phyloP scores from a whole-genome alignment of 2,888 invertebrate genomes.

The Thymelicus lineola region DNA sequence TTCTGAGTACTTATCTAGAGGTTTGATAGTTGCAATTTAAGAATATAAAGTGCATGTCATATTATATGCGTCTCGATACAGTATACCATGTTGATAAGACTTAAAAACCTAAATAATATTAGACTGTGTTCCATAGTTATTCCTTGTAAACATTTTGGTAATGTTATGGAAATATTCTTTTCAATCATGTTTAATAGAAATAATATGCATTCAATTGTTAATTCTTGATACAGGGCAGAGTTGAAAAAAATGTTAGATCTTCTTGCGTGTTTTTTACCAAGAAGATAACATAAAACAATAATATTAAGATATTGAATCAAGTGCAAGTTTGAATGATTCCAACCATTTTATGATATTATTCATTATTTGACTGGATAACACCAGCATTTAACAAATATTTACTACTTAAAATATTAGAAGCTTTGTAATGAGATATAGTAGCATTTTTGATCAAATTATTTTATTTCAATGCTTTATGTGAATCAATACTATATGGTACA shows the following conservation, averaged over 20 bases:
- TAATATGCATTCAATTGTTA: constrained; percentile 10
- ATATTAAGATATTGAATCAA: constrained; percentile 50
- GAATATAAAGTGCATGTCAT: constrained; percentile 10
- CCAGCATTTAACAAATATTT: constrained; percentile 81
- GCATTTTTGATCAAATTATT: constrained; percentile 81
- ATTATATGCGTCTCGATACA: constrained; percentile 15
- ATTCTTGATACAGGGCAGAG: constrained; percentile 23
- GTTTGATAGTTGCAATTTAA: constrained; percentile 31
- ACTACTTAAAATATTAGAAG: constrained; percentile 79
- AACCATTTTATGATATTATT: constrained; percentile 50
- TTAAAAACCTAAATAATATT: constrained; percentile 22
- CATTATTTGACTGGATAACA: constrained; percentile 69
- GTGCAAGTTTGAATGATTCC: constrained; percentile 75
- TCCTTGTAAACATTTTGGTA: constrained; percentile 19
- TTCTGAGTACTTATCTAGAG: constrained; percentile 24
- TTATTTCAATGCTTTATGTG: constrained; percentile 78
- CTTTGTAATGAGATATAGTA: constrained; percentile 79
- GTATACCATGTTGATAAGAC: constrained; percentile 14
- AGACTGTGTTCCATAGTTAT: constrained; percentile 19
- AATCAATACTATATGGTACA: constrained; percentile 76
- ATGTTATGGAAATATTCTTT: constrained; percentile 4
- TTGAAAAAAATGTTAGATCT: constrained; percentile 35
- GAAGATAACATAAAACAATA: constrained; percentile 39
- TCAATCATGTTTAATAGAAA: constrained; percentile 13
- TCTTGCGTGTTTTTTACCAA: constrained; percentile 56